A percentile compares a stretch with the other conserved stretches of the same genome.
phyloP scores from a whole-genome alignment of 2,797 vertebrate species.

The Sebastes diploproa region DNA sequence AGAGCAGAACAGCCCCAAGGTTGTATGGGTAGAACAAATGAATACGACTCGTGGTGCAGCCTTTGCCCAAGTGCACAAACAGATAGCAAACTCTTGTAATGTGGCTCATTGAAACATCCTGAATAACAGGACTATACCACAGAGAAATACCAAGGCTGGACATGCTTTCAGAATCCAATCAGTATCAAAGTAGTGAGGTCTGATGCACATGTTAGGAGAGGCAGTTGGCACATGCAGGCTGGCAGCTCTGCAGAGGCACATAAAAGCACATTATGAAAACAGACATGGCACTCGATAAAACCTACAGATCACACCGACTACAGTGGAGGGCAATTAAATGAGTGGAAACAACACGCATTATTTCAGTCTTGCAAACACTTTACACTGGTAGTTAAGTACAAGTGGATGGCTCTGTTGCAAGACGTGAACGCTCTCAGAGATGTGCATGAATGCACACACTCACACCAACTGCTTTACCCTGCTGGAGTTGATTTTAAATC shows the following conservation, averaged over 20 bases:
- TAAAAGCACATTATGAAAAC: constrained; percentile 56
- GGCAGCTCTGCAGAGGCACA: constrained; percentile 54
- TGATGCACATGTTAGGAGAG: constrained; percentile 38
- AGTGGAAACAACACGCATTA: constrained; percentile 40
- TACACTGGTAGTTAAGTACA: constrained; percentile 5
- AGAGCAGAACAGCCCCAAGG: constrained; percentile 42
- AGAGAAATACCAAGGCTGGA: constrained; percentile 32
- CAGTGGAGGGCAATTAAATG: constrained; percentile 51
- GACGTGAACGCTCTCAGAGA: constrained; percentile 10
- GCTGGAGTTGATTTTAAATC: constrained; percentile 34
- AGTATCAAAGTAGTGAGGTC: constrained; percentile 40
- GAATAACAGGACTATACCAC: constrained; percentile 1
- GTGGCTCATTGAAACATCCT: constrained; percentile 27
- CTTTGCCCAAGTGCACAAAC: constrained; percentile 34
- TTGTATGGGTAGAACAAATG: constrained; percentile 43
- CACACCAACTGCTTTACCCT: constrained; percentile 22
- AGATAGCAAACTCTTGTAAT: constrained; percentile 21
- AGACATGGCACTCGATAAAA: constrained; percentile 48
- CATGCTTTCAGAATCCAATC: constrained; percentile 54
- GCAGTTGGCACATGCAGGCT: constrained; percentile 36
- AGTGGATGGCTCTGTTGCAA: constrained; percentile 28
- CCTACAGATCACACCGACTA: constrained; percentile 60
- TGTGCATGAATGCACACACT: constrained; percentile 25
- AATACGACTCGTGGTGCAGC: constrained; percentile 29
- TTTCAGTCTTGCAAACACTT: constrained; percentile 46